Evolutionary conservation across 2,888 invertebrate species (phyloP).

Genomic region (Himalopsyche anomala): DNA sequence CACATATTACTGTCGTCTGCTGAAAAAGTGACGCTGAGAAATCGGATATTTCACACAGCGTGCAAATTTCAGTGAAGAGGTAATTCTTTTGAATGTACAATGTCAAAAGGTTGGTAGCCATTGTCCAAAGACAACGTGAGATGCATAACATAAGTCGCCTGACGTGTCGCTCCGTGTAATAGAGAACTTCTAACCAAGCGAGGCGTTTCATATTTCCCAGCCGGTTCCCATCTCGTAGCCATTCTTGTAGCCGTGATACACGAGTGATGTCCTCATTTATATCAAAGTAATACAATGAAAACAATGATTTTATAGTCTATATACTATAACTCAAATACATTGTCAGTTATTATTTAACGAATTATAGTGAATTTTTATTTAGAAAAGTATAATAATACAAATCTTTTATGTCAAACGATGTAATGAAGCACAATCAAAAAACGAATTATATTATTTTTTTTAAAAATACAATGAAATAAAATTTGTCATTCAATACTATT

Average conservation of each 20-base stretch:
- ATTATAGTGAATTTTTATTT: no score
- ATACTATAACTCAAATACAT: no score
- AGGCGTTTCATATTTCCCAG: constrained; percentile 37
- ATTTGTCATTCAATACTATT: no score
- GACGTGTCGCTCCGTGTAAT: constrained; percentile 32
- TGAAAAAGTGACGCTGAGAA: not conserved
- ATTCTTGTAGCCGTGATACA: not conserved
- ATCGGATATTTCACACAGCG: constrained; percentile 4
- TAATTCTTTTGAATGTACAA: constrained; percentile 10
- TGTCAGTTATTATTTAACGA: no score
- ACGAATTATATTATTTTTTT: no score
- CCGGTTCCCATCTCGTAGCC: not conserved
- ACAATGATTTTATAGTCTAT: no score
- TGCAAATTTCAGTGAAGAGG: constrained; percentile 14
- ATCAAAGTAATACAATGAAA: no score
- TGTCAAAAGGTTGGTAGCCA: constrained; percentile 27
- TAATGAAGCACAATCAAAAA: no score
- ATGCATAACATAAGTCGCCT: not conserved
- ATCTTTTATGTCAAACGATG: no score
- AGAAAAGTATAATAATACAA: no score
- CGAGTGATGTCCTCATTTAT: constrained; percentile 12
- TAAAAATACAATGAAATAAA: no score
- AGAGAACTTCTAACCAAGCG: constrained; percentile 21
- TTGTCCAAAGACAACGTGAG: constrained; percentile 38
- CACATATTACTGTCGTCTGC: not conserved